Evolutionary conservation across 2,113 vertebrate species (phyloP).

Genomic region (Cervus canadensis): DNA sequence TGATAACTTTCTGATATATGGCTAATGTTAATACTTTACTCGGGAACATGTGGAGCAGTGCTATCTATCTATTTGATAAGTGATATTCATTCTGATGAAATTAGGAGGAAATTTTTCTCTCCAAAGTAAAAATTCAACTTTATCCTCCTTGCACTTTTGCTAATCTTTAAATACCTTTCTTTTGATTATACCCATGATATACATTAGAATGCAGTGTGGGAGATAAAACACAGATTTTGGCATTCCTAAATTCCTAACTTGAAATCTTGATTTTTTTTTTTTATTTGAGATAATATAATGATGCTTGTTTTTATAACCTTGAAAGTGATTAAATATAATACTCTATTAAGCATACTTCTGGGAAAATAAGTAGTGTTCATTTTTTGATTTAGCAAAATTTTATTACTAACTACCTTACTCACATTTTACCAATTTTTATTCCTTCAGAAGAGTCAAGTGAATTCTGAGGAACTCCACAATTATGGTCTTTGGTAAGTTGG

Average conservation of each 20-base stretch:
- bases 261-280: background rate
- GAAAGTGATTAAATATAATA: background rate
- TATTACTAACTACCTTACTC: background rate
- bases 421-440: background rate
- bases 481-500: slow-evolving; percentile 22
- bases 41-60: background rate
- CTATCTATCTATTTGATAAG: background rate
- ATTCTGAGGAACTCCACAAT: slow-evolving; percentile 26
- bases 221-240: background rate
- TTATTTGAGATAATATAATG: background rate
- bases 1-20: background rate
- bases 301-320: background rate
- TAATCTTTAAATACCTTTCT: background rate
- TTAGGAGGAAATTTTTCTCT: background rate
- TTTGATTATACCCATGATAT: background rate
- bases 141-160: background rate
- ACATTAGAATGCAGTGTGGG: background rate
- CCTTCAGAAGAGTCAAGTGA: slow-evolving; percentile 20
- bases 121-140: background rate
- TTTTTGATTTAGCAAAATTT: background rate
- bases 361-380: background rate
- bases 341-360: background rate
- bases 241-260: background rate
- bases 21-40: background rate
- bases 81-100: background rate